These are phyloP conservation scores for Alosa sapidissima DNA, from an alignment of 2,797 vertebrate species.

Conservation along the genomic window DNA sequence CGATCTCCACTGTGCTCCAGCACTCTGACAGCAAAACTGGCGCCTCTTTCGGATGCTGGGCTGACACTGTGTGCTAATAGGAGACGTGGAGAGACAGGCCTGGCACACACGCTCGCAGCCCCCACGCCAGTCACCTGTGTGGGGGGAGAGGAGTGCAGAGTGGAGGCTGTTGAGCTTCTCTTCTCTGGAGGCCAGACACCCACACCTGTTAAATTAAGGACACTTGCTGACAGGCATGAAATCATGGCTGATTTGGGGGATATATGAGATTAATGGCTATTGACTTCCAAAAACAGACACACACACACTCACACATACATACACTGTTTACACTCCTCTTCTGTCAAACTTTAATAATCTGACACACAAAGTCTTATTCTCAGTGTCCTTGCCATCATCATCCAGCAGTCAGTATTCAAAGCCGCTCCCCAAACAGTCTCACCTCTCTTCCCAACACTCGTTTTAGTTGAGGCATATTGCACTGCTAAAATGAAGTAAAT, in stretches of 20 bases:
- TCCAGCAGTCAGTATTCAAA: neutral
- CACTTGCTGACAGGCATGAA: slow-evolving; percentile 48
- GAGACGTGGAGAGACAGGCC: slow-evolving; percentile 47
- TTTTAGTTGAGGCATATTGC: neutral
- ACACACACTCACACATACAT: neutral
- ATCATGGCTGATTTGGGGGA: slow-evolving; percentile 39
- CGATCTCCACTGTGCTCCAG: neutral
- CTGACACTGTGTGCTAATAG: slow-evolving; percentile 50
- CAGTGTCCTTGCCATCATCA: neutral
- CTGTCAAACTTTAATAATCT: slow-evolving; percentile 6
- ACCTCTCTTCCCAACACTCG: neutral
- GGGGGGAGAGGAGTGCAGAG: neutral
- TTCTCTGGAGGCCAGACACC: slow-evolving; percentile 46
- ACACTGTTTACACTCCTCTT: neutral
- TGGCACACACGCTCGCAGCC: neutral
- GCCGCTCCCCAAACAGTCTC: neutral
- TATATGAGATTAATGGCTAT: neutral
- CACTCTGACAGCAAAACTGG: slow-evolving; percentile 46
- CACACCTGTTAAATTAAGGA: slow-evolving; percentile 53
- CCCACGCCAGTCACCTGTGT: neutral
- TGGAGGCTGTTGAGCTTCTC: slow-evolving; percentile 21
- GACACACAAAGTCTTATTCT: neutral
- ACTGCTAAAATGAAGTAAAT: neutral
- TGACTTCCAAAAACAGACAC: neutral
- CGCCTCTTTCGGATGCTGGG: slow-evolving; percentile 42